Evolutionary conservation across 2,888 invertebrate species (phyloP).

Genomic region (Parascotia fuliginaria): DNA sequence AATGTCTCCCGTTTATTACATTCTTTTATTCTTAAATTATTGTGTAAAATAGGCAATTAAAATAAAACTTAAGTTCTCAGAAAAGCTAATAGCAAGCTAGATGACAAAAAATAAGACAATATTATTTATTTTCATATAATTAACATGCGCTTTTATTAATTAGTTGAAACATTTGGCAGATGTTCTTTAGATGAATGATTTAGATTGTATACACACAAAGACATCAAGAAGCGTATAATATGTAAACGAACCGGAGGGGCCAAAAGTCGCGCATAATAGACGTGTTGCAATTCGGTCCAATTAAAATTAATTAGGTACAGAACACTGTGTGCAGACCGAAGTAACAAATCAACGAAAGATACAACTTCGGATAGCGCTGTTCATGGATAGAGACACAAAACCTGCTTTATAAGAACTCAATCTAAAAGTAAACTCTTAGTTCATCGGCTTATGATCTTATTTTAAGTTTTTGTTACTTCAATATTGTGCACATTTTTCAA

Average conservation of each 20-base stretch:
- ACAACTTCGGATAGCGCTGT: slow-evolving; percentile 68
- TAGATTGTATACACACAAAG: slow-evolving; percentile 17
- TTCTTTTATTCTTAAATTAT: no score
- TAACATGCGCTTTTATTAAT: background rate
- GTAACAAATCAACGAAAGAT: slow-evolving; percentile 80
- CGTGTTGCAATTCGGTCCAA: slow-evolving; percentile 68
- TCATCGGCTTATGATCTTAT: background rate
- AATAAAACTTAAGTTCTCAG: no score
- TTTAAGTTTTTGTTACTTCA: background rate
- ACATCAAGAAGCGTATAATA: slow-evolving; percentile 25
- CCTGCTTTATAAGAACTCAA: slow-evolving; percentile 22
- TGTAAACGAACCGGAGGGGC: slow-evolving; percentile 48
- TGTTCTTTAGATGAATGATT: slow-evolving; percentile 23
- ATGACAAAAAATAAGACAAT: no score
- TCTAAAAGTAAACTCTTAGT: background rate
- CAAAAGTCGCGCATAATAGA: slow-evolving; percentile 67
- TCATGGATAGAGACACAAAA: slow-evolving; percentile 64
- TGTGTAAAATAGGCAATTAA: no score
- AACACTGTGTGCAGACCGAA: slow-evolving; percentile 74
- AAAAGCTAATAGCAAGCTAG: no score
- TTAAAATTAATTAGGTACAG: slow-evolving; percentile 83
- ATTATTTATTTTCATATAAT: background rate
- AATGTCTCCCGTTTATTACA: no score
- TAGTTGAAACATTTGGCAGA: slow-evolving; percentile 21
- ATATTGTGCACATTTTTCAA: slow-evolving; percentile 17